These are phyloP conservation scores for Passer montanus DNA, from an alignment of 2,113 vertebrate species.

Conservation along the genomic window DNA sequence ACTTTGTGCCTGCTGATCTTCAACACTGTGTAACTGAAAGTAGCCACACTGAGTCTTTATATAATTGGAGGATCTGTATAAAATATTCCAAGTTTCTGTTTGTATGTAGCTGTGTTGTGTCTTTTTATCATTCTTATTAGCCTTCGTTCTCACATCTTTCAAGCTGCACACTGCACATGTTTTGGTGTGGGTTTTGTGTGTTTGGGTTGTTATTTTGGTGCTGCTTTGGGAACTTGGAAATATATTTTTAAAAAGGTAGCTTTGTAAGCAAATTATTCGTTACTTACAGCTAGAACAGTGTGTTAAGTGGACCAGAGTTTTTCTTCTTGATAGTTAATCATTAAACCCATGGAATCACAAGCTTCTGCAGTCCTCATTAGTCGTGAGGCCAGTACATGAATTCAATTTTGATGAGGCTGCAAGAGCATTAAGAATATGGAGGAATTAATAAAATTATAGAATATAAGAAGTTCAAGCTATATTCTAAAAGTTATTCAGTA, in stretches of 20 bases:
- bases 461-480: not conserved
- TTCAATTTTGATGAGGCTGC: not conserved
- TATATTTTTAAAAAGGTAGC: not conserved
- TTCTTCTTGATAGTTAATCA: not conserved
- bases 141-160: not conserved
- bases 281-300: not conserved
- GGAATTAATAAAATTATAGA: not conserved
- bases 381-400: not conserved
- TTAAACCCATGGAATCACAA: not conserved
- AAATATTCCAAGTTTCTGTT: not conserved
- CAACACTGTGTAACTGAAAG: not conserved
- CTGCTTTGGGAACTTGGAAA: not conserved
- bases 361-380: not conserved
- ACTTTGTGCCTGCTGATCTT: not conserved
- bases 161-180: not conserved
- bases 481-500: not conserved
- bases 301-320: not conserved
- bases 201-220: not conserved
- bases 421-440: not conserved
- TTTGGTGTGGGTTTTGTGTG: not conserved
- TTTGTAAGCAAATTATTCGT: not conserved
- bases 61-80: not conserved
- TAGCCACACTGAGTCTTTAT: not conserved
- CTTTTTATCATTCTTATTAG: not conserved
- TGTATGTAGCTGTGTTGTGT: not conserved